These are phyloP conservation scores for Enchytraeus crypticus DNA, from an alignment of 2,888 invertebrate genomes.

Conservation along the genomic window DNA sequence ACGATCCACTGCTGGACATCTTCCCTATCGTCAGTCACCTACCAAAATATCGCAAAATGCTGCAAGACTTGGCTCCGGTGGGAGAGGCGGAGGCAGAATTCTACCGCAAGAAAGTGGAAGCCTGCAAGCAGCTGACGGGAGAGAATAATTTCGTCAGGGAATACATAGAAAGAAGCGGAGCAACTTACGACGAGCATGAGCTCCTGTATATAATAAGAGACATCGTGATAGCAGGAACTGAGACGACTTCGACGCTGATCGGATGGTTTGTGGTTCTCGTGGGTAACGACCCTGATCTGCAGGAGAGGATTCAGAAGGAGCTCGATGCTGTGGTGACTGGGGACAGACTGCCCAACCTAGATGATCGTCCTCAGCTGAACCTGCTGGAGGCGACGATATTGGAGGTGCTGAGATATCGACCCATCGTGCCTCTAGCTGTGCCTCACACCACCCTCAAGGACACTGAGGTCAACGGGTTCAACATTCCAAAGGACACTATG, in stretches of 20 bases:
- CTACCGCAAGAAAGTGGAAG: background rate
- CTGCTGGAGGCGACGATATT: constrained; percentile 1
- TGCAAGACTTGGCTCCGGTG: too few species aligned
- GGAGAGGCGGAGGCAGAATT: background rate
- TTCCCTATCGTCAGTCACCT: background rate
- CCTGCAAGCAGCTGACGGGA: too few species aligned
- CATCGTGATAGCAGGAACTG: background rate
- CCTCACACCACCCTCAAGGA: constrained; percentile 1
- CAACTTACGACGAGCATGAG: constrained; percentile 1
- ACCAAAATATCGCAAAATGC: too few species aligned
- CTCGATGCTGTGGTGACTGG: background rate
- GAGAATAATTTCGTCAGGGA: background rate
- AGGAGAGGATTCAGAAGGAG: background rate
- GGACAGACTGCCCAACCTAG: background rate
- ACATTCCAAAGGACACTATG: background rate
- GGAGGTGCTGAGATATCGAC: background rate
- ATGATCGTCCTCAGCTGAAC: background rate
- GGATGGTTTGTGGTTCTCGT: constrained; percentile 1
- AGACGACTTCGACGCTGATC: background rate
- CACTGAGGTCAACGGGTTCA: background rate
- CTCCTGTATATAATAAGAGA: constrained; percentile 1
- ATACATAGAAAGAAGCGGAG: background rate
- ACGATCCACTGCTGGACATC: background rate
- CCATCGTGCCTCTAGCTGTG: background rate
- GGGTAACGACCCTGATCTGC: constrained; percentile 2